These are phyloP conservation scores for Varroa destructor DNA, from an alignment of 1,140 invertebrate species.

Conservation along the genomic window DNA sequence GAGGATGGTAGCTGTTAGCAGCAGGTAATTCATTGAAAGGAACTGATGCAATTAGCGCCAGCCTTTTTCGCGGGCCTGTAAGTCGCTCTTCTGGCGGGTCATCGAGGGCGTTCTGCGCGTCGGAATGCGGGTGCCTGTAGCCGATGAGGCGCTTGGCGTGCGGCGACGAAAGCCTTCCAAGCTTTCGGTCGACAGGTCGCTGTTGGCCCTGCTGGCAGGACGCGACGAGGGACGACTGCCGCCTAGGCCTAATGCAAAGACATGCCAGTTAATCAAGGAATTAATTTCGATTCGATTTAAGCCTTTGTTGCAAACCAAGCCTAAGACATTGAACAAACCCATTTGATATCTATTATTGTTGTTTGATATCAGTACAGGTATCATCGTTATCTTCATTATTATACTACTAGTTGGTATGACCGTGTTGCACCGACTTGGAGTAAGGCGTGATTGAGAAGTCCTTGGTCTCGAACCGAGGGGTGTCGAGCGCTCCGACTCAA, in stretches of 20 bases:
- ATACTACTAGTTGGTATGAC: not conserved
- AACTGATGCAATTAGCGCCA: not conserved
- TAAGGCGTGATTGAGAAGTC: conserved; percentile 19
- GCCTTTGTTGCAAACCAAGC: not conserved
- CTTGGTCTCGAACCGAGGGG: conserved; percentile 23
- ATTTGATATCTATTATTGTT: no score
- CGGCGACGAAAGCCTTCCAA: conserved; percentile 37
- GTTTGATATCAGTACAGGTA: no score
- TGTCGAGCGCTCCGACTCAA: conserved; percentile 13
- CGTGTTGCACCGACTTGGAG: not conserved
- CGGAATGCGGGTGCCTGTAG: conserved; percentile 20
- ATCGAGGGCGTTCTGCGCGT: conserved; percentile 26
- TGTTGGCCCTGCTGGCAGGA: conserved; percentile 79
- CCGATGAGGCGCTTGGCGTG: conserved; percentile 22
- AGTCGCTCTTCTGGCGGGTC: conserved; percentile 23
- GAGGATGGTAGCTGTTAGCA: not conserved
- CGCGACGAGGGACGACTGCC: conserved; percentile 54
- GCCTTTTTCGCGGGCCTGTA: conserved; percentile 25
- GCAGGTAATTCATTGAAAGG: not conserved
- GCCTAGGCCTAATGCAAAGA: conserved; percentile 8
- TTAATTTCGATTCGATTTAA: not conserved
- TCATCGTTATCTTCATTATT: not conserved
- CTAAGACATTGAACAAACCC: no score
- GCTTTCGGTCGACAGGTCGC: conserved; percentile 67
- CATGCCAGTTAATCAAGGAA: not conserved